phyloP scores from a whole-genome alignment of 64 coral and sea anemone species.

The Stichodactyla helianthus region DNA sequence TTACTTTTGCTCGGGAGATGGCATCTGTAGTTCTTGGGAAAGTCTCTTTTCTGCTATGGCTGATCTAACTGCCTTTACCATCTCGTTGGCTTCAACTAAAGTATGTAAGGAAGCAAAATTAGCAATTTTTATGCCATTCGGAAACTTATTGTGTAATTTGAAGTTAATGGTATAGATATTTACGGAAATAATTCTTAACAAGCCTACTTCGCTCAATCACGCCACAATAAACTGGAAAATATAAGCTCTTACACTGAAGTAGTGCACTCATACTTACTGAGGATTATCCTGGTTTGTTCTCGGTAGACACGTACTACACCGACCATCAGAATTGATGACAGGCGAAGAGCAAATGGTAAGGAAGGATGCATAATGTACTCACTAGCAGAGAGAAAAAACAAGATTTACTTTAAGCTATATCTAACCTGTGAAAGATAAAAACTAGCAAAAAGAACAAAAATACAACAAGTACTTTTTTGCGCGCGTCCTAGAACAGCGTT shows the following conservation, averaged over 20 bases:
- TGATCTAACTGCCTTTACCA: slow-evolving; percentile 16
- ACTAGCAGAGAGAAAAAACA: slow-evolving; percentile 6
- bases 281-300: slow-evolving; percentile 46
- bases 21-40: neutral
- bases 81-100: slow-evolving; percentile 21
- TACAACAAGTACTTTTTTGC: neutral
- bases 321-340: slow-evolving; percentile 49
- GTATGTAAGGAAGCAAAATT: neutral
- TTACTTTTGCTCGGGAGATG: neutral
- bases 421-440: too few relatives aligned
- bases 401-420: neutral
- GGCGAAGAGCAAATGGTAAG: slow-evolving; percentile 50
- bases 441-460: too few relatives aligned
- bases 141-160: too few relatives aligned
- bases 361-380: slow-evolving; percentile 37
- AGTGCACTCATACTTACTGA: slow-evolving; percentile 27
- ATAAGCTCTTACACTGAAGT: too few relatives aligned
- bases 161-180: too few relatives aligned
- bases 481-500: neutral
- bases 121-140: neutral
- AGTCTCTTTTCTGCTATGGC: slow-evolving; percentile 4
- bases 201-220: too few relatives aligned
- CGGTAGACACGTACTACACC: slow-evolving; percentile 52
- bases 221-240: too few relatives aligned
- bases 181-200: too few relatives aligned